A percentile compares a stretch with the other conserved stretches of the same genome.
These are phyloP conservation scores for Steatocranus sp. DNA, from an alignment of 2,797 vertebrate genomes.

Conservation along the genomic window DNA sequence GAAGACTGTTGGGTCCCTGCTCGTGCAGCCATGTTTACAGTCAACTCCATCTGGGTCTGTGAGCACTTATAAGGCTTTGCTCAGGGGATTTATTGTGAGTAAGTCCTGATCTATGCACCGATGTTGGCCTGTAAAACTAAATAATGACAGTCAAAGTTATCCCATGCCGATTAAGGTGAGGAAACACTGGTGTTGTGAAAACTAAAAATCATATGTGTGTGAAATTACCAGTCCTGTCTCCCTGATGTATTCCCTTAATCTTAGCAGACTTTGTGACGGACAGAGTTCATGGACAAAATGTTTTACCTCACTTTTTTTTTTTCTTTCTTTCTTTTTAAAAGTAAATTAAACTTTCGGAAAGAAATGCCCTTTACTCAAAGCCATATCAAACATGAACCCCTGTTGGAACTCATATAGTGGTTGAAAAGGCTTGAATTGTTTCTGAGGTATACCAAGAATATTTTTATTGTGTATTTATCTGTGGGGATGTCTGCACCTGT, in stretches of 20 bases:
- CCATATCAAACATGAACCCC: not conserved
- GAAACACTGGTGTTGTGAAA: not conserved
- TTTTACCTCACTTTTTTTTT: not conserved
- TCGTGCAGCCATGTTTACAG: slow-evolving; percentile 51
- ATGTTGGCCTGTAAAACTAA: not conserved
- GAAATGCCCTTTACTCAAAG: not conserved
- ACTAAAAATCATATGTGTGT: not conserved
- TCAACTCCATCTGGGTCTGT: slow-evolving; percentile 16
- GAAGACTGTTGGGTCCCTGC: slow-evolving; percentile 38
- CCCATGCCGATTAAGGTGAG: not conserved
- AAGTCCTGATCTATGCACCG: not conserved
- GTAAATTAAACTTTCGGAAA: not conserved
- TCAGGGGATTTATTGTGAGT: slow-evolving; percentile 2
- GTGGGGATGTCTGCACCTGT: not conserved
- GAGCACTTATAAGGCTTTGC: slow-evolving; percentile 1
- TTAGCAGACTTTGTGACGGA: not conserved
- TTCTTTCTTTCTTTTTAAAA: not conserved
- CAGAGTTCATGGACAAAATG: accelerated
- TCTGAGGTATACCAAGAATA: accelerated
- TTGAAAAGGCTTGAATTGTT: not conserved
- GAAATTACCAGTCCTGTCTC: not conserved
- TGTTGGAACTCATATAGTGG: not conserved
- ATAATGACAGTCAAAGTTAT: not conserved
- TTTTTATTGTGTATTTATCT: not conserved
- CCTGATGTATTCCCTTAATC: not conserved